Percentiles rank a stretch among this genome's conserved stretches.
Evolutionary conservation across 2,113 vertebrate species (phyloP).

Genomic region (Gorsachius goisagi): DNA sequence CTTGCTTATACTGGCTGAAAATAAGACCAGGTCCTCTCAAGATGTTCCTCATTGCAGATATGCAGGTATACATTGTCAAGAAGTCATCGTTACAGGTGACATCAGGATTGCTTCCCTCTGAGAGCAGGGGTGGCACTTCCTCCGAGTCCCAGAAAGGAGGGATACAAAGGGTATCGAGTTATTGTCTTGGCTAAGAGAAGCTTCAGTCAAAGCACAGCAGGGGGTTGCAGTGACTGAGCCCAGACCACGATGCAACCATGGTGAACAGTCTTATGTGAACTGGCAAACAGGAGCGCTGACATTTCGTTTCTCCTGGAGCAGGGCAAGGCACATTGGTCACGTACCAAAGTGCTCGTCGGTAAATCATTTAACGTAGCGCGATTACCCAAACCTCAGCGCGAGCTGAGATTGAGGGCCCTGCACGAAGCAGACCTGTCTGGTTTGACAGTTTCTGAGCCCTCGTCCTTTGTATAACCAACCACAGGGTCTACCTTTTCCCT

Average conservation of each 20-base stretch:
- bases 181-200: background rate
- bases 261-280: background rate
- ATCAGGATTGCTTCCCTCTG: background rate
- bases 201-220: background rate
- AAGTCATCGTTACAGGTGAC: background rate
- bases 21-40: background rate
- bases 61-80: accelerated
- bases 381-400: background rate
- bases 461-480: background rate
- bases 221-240: background rate
- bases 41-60: background rate
- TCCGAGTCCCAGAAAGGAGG: background rate
- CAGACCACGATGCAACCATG: accelerated
- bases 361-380: accelerated
- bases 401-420: background rate
- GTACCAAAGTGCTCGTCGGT: accelerated
- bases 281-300: background rate
- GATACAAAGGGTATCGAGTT: background rate
- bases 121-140: background rate
- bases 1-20: background rate
- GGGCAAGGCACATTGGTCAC: background rate
- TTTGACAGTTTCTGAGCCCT: background rate
- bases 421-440: background rate
- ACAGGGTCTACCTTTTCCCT: background rate
- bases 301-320: background rate